Evolutionary conservation across 2,113 vertebrate species (phyloP), one percentile per base, ranked within the genome.

Genomic region (Nothocercus nigrocapillus): DNA sequence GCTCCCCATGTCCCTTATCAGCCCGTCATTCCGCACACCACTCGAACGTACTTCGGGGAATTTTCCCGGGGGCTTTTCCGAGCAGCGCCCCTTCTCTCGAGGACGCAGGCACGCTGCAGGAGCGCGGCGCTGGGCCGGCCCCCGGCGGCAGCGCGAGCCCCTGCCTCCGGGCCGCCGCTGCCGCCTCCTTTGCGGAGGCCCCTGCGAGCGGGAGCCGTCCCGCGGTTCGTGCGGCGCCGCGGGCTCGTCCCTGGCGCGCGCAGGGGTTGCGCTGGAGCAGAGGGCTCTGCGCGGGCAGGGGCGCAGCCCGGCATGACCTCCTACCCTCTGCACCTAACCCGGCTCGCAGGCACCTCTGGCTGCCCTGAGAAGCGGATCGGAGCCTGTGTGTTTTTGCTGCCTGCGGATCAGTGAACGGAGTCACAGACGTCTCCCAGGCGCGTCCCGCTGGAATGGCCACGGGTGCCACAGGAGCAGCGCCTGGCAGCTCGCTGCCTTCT

Each of bases 31-130:
- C 84, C 19, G 42, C 74, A 82, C 56, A 77, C 38, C 89, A n/a
- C 44, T 84, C 67, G n/a, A 81, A 49, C 64, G 82, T n/a, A 42
- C 77, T 88, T 3, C 78, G 90, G 19, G 83, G 64, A 93, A 82
- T 93, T 95, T 93, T 61, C 69, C 93, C 93, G 5, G 73, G 61
- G 94, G 93, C 75, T 67, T 73, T n/a, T 89, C 78, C 45, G 62
- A 69, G 90, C 73, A 56, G 70, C 93, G 67, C 79, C 64, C 75
- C 91, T 74, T 2, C 5, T 61, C 72, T 36, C 74, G n/a, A 95
- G 89, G 66, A 70, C 32, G 42, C 45, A 82, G 20, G 20, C 47
- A 47, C 18, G 45, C 45, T 47, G 45, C 42, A 44, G 42, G 42
- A 36, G 36, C 8, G 36, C 36, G 36, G 36, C 36, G 8, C 36